A percentile compares a stretch with the other conserved stretches of the same genome.
Conservation (phyloP, 2,888 invertebrate species). For the Plebejus anna region DNA sequence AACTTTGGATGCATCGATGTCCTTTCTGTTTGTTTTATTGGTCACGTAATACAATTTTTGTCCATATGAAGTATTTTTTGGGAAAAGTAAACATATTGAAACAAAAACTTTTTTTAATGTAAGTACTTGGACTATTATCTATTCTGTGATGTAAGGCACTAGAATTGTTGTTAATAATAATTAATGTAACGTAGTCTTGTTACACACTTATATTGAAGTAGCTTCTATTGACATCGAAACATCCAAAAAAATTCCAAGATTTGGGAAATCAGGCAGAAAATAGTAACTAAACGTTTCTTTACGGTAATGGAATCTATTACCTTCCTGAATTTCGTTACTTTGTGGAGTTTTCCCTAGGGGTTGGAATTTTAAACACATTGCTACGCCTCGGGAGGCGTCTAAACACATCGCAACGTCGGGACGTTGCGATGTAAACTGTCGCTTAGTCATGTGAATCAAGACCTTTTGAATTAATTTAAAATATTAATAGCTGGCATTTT, state of each 20-base stretch:
- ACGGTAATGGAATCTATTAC: neutral
- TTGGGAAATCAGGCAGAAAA: neutral
- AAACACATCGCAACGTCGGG: neutral
- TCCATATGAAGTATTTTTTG: neutral
- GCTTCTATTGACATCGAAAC: neutral
- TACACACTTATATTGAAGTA: neutral
- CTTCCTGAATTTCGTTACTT: neutral
- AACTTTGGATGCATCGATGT: slow-evolving; percentile 50
- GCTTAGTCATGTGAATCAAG: too few relatives aligned
- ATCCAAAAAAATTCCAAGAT: neutral
- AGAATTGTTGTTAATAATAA: too few relatives aligned
- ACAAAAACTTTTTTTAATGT: too few relatives aligned
- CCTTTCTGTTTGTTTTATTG: slow-evolving; percentile 16
- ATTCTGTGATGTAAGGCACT: too few relatives aligned
- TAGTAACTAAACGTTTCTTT: neutral
- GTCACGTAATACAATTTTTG: neutral
- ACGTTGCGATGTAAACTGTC: too few relatives aligned
- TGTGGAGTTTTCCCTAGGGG: neutral
- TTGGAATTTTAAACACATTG: neutral
- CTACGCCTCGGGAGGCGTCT: too few relatives aligned
- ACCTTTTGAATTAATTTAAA: too few relatives aligned
- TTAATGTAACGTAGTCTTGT: too few relatives aligned
- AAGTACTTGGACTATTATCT: too few relatives aligned
- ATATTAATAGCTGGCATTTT: too few relatives aligned
- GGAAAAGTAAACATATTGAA: neutral